Conservation (phyloP, 2,797 vertebrate species). For the Arremon aurantiirostris region DNA sequence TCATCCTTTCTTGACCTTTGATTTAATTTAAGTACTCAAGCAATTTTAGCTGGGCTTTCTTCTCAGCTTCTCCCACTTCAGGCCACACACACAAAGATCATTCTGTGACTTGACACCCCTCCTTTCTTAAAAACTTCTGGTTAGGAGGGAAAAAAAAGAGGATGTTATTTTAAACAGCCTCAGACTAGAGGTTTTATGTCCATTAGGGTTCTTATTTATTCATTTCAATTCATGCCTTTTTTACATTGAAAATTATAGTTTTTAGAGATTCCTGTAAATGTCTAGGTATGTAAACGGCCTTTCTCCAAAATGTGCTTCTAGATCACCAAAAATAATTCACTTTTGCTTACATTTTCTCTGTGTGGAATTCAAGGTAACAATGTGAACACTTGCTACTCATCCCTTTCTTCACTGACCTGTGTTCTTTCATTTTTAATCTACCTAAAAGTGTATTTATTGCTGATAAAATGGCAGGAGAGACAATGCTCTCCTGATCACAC, state of each 20-base stretch:
- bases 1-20: conserved; percentile 48
- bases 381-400: neutral
- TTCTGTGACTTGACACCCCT: conserved; percentile 13
- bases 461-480: neutral
- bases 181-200: conserved; percentile 7
- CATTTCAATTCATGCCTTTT: conserved; percentile 5
- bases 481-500: neutral
- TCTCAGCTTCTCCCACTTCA: conserved; percentile 20
- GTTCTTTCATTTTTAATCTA: neutral
- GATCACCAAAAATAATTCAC: conserved; percentile 12
- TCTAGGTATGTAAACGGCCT: neutral
- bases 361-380: neutral
- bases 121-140: conserved; percentile 20
- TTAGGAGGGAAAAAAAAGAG: neutral
- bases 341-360: neutral
- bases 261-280: conserved; percentile 11
- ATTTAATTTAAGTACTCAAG: conserved; percentile 38
- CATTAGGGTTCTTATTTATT: conserved; percentile 24
- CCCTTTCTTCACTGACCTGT: neutral
- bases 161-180: conserved; percentile 53
- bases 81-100: conserved; percentile 53
- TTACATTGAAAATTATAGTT: conserved; percentile 57
- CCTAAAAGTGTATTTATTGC: neutral
- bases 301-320: neutral
- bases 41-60: conserved; percentile 51